Evolutionary conservation across 2,797 vertebrate species (phyloP).

Genomic region (Rhinella marina): DNA sequence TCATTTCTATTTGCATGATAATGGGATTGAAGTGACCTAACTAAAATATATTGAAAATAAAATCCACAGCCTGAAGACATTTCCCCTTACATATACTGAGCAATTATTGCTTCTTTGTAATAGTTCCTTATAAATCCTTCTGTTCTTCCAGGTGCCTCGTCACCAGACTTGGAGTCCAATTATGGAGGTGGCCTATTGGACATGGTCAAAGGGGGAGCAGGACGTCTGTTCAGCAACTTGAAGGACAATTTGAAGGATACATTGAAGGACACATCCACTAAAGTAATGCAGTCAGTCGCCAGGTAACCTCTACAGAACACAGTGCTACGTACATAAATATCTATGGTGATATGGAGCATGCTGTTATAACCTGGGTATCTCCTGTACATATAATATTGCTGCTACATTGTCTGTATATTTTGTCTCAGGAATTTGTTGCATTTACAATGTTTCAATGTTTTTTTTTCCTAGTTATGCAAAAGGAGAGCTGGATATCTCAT

Average conservation of each 20-base stretch:
- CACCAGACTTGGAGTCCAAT: conserved; percentile 91
- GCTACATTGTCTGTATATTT: background rate
- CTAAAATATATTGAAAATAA: background rate
- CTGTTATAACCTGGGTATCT: background rate
- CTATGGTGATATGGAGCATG: background rate
- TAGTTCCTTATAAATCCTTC: background rate
- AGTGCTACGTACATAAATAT: background rate
- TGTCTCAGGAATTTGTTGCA: background rate
- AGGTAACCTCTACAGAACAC: conserved; percentile 77
- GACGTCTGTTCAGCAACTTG: conserved; percentile 97
- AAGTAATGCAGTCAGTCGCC: conserved; percentile 97
- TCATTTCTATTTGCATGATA: background rate
- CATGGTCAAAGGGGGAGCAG: conserved; percentile 98
- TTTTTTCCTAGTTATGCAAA: conserved; percentile 87
- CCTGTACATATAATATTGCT: background rate
- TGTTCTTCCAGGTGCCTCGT: conserved; percentile 73
- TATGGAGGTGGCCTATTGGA: conserved; percentile 93
- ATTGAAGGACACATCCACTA: conserved; percentile 96
- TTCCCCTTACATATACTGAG: background rate
- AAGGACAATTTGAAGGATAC: conserved; percentile 99
- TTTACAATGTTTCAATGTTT: background rate
- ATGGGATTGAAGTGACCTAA: background rate
- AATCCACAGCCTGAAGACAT: background rate
- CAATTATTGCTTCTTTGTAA: background rate
- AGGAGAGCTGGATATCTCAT: conserved; percentile 96